phyloP scores from a whole-genome alignment of 2,888 invertebrate genomes.

The Yponomeuta cagnagella region DNA sequence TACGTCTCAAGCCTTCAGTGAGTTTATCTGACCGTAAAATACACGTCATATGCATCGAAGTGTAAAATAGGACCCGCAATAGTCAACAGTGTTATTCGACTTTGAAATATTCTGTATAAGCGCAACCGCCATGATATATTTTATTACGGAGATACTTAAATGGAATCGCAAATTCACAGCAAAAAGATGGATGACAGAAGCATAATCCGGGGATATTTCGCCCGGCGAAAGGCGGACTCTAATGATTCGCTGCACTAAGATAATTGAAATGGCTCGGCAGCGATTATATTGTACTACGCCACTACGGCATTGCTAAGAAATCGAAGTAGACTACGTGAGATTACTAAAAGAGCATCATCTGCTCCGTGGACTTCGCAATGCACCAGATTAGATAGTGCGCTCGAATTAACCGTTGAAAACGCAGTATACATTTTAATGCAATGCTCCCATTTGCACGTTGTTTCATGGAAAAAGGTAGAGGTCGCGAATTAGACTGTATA shows the following conservation, averaged over 20 bases:
- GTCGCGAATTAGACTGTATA: background rate
- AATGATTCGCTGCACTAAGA: slow-evolving; percentile 43
- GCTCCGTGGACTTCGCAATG: slow-evolving; percentile 4
- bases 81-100: background rate
- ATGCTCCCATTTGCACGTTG: background rate
- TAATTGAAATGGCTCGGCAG: slow-evolving; percentile 25
- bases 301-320: slow-evolving; percentile 12
- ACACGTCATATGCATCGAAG: background rate
- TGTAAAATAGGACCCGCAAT: background rate
- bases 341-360: background rate
- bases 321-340: slow-evolving; percentile 8
- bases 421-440: background rate
- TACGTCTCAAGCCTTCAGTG: background rate
- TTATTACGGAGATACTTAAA: slow-evolving; percentile 1
- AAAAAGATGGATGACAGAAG: background rate
- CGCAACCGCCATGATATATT: background rate
- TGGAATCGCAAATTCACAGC: background rate
- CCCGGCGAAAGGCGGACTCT: slow-evolving; percentile 28
- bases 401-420: background rate
- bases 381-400: slow-evolving; percentile 1
- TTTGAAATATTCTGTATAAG: background rate
- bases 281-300: background rate
- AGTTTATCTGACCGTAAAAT: background rate
- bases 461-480: background rate
- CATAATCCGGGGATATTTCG: slow-evolving; percentile 11